A percentile compares a stretch with the other conserved stretches of the same genome.
These are phyloP conservation scores for Yponomeuta evonymella DNA, from an alignment of 2,888 invertebrate species.

Conservation along the genomic window DNA sequence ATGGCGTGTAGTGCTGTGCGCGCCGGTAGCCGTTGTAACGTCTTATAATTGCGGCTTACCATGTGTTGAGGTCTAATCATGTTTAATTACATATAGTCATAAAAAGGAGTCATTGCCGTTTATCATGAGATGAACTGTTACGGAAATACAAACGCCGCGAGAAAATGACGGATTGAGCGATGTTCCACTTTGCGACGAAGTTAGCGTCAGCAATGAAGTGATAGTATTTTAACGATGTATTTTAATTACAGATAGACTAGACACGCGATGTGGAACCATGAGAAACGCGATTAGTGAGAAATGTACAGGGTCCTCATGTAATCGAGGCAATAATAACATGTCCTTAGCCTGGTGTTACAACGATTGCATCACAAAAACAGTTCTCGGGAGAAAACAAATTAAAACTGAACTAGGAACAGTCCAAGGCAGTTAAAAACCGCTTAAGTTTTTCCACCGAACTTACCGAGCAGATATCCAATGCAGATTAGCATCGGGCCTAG, in stretches of 20 bases:
- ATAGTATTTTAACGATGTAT: neutral
- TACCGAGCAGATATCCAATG: constrained; percentile 46
- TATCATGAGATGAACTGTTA: constrained; percentile 75
- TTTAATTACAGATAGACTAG: neutral
- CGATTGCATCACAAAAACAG: neutral
- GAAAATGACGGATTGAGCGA: constrained; percentile 53
- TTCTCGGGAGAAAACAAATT: constrained; percentile 1
- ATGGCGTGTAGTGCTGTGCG: constrained; percentile 58
- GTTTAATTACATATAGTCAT: constrained; percentile 60
- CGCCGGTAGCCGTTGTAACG: constrained; percentile 64
- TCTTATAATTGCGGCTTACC: constrained; percentile 67
- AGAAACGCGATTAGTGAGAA: neutral
- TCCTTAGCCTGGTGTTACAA: neutral
- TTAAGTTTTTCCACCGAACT: constrained; percentile 21
- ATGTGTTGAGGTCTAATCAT: constrained; percentile 73
- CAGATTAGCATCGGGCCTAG: constrained; percentile 43
- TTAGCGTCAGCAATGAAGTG: neutral
- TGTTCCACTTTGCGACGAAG: constrained; percentile 10
- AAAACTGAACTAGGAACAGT: neutral
- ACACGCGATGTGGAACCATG: neutral
- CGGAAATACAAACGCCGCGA: constrained; percentile 54
- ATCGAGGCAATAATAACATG: neutral
- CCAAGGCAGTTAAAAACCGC: neutral
- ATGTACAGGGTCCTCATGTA: neutral
- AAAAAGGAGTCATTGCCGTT: constrained; percentile 69